Base-by-base conservation (phyloP, 1,140 invertebrate genomes). In the Frieseomelitta varia region DNA sequence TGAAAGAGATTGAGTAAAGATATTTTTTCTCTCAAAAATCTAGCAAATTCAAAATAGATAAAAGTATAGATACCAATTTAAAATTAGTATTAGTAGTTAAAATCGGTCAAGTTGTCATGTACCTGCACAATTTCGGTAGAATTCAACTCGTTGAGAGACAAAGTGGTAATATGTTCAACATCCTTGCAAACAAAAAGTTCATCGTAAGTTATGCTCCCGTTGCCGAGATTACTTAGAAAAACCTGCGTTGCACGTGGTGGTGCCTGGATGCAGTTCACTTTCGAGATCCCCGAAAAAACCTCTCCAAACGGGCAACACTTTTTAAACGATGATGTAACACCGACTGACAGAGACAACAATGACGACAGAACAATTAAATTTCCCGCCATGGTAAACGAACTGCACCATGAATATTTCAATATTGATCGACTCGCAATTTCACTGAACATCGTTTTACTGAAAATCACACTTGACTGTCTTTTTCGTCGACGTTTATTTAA, bases 241-340 rank as follows among this genome's bases (percentile, higher is more conserved):
- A 83, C 39, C 27, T 80, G 80, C 47, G 34, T 80, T 21, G 56
- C 53, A 39, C 19, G 47, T 15, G 0, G 51, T 8, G 77, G 39
- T 19, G 61, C 56, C 27, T 67, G 74, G n/a, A 63, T 55, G 68
- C 91, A 92, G 12, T 69, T 55, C 24, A 90, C 82, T 30, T 55
- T 76, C 6, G 67, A 39, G 15, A 3, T 0, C 11, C 55, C 84
- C 0, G 85, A 84, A 21, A 91, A 86, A 14, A 91, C 51, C 61
- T 84, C 21, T 1, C 80, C 90, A 3, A 53, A 15, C 1, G 79
- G 75, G 30, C 90, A 91, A 74, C 90, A 91, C 69, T 90, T 91
- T 4, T 30, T 15, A 8, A 90, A 19, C 10, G 78, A 65, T 11
- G 21, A 63, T 2, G 51, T 8, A 1, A 11, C 47, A 27, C 1